A percentile compares a stretch with the other conserved stretches of the same genome.
These are phyloP conservation scores for Synchiropus splendidus DNA, from an alignment of 2,113 vertebrate genomes.

Conservation along the genomic window DNA sequence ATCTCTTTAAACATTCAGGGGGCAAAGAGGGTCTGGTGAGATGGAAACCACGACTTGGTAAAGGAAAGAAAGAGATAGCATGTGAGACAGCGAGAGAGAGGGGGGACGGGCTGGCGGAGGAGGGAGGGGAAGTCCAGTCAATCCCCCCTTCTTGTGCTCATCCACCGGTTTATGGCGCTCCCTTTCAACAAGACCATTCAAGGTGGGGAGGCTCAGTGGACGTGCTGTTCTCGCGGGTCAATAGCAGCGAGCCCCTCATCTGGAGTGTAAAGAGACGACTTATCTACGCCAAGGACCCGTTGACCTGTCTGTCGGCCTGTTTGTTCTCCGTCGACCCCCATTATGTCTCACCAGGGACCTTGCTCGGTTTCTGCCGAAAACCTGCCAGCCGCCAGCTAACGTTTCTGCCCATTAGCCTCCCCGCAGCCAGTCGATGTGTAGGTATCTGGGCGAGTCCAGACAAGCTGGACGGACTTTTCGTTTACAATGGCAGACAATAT, in stretches of 20 bases:
- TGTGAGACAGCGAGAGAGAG: slow-evolving; percentile 26
- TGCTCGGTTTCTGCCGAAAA: slow-evolving; percentile 9
- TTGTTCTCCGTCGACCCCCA: slow-evolving; percentile 26
- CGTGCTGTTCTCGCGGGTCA: slow-evolving; percentile 38
- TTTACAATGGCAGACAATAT: too few species aligned
- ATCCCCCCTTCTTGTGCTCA: slow-evolving; percentile 25
- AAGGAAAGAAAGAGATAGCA: slow-evolving; percentile 56
- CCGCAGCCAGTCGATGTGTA: too few species aligned
- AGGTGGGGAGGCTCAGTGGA: slow-evolving; percentile 38
- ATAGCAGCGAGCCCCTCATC: slow-evolving; percentile 25
- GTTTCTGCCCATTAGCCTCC: slow-evolving; percentile 16
- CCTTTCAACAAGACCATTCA: slow-evolving; percentile 59
- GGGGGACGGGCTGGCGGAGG: not conserved
- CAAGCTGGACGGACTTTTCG: too few species aligned
- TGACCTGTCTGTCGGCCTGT: slow-evolving; percentile 32
- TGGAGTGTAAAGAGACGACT: slow-evolving; percentile 27
- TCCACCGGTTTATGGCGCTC: slow-evolving; percentile 44
- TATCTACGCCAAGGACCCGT: slow-evolving; percentile 39
- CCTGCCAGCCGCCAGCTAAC: slow-evolving; percentile 16
- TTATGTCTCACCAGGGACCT: slow-evolving; percentile 27
- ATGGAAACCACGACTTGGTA: slow-evolving; percentile 61
- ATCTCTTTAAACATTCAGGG: slow-evolving; percentile 68
- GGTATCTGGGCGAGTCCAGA: too few species aligned
- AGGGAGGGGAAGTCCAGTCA: slow-evolving; percentile 15
- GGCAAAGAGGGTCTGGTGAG: slow-evolving; percentile 51